Evolutionary conservation across 2,113 vertebrate genomes (phyloP), one percentile per base, ranked within the genome.

Genomic region (Tragelaphus scriptus): DNA sequence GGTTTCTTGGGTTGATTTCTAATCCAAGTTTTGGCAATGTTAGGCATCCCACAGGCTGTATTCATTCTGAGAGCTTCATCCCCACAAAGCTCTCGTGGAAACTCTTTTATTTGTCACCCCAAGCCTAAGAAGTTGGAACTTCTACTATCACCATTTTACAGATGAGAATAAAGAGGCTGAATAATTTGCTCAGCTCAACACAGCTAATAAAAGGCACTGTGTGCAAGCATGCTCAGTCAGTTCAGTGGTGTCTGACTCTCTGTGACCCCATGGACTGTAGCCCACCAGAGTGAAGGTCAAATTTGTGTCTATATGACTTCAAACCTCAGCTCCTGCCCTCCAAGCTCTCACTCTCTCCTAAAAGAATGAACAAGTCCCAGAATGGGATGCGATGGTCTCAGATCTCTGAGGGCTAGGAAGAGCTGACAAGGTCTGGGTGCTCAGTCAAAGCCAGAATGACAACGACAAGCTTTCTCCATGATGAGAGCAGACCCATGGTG

Each of bases 201-300:
- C 7, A 28, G 68, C 25, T 81, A 81, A 86, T 3, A 40, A n/a
- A 56, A 25, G 36, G 36, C 32, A 13, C 36, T 15, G 40, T 26
- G 12, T 26, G 71, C 71, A 15, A 0, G 71, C 2, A 2, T 44
- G 6, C 6, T 44, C 23, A 26, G 2, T 44, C 1, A 2, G 40
- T 44, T 77, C 71, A 26, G 71, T 44, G 6, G 0, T 77, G 23
- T 44, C 40, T 26, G 40, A 77, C 40, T 77, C 71, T 77, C 7
- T 77, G 71, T 25, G 40, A 77, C 40, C 11, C 40, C 23, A 77
- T 7, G 40, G 23, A 26, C 71, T 77, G 71, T 44, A 77, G 23
- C 71, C 71, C 40, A 44, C 40, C 32, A 21, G 68, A 84, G 36
- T 1, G 5, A 21, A 53, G 26, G 65, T 81, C 87, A 89, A 40